Base-by-base conservation (phyloP, 2,888 invertebrate genomes). In the Lottia gigantea region DNA sequence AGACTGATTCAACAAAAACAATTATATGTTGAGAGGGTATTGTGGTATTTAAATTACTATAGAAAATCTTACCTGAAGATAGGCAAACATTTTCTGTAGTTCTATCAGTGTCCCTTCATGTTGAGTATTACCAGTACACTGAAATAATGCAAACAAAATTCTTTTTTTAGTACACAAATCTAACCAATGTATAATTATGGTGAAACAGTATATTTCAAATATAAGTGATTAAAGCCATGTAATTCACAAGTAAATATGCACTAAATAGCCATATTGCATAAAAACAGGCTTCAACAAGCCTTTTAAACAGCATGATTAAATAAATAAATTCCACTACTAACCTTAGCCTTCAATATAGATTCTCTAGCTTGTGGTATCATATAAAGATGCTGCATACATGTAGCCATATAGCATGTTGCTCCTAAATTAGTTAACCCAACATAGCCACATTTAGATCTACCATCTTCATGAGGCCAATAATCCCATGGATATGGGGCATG, bases 401-500 rank as follows among this genome's bases (percentile, higher is more conserved):
- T 95, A 14, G 97, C 97, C 96, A 97, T 96, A 89, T 97, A 97
- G 88, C 97, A 97, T 0, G 97, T 97, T 40, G 97, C 97, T 40
- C 97, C 97, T 19, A 97, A 91, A 90, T 97, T 97, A 0, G 96
- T 96, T 6, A 97, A 91, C 0, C 97, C 97, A 0, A 96, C 97
- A 89, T 95, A 96, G 15, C 97, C 97, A 88, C 96, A 96, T 84
- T 95, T 95, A 0, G 96, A 94, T 1, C 97, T 92, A 0, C 96
- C 95, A 87, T 97, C 97, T 85, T 97, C 97, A 74, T 95, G 94
- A 2, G 97, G 97, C 97, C 97, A 97, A 89, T 97, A 97, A 89
- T 97, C 97, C 97, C 97, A 97, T 0, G 95, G 95, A 90, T 96
- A 97, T 0, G 95, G 93, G 0, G 93, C 92, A 85, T 94, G 93